A percentile compares a stretch with the other conserved stretches of the same genome.
Evolutionary conservation across 2,113 vertebrate species (phyloP).

Genomic region (Dunckerocampus dactyliophorus): DNA sequence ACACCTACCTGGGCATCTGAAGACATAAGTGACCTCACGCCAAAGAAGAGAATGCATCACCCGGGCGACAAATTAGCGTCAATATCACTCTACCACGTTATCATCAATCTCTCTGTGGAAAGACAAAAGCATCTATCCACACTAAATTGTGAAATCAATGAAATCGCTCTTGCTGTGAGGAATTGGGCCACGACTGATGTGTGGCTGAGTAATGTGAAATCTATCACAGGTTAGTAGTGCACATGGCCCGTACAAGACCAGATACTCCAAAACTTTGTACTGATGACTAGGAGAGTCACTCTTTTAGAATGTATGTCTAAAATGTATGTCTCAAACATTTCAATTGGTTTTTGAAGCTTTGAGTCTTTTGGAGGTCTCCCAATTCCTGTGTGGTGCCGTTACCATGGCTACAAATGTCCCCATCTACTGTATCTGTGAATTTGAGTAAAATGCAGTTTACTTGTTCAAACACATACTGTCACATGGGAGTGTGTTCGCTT

Average conservation of each 20-base stretch:
- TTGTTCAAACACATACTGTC: neutral
- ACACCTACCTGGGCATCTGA: conserved; percentile 36
- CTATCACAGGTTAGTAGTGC: conserved; percentile 61
- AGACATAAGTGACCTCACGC: conserved; percentile 22
- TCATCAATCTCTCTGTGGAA: conserved; percentile 62
- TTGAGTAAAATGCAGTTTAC: neutral
- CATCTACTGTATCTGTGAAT: neutral
- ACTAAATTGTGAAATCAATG: conserved; percentile 65
- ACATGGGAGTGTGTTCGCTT: neutral
- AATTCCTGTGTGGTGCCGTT: neutral
- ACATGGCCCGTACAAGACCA: conserved; percentile 49
- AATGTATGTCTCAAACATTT: neutral
- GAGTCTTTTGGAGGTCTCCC: neutral
- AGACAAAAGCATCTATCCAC: conserved; percentile 63
- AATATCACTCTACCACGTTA: conserved; percentile 60
- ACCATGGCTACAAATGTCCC: conserved; percentile 1
- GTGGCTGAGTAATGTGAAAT: conserved; percentile 68
- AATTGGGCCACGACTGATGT: conserved; percentile 51
- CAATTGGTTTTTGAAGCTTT: neutral
- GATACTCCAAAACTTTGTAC: conserved; percentile 55
- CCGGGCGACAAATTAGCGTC: conserved; percentile 52
- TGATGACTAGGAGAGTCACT: conserved; percentile 27
- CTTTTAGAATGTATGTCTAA: no score
- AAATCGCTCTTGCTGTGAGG: conserved; percentile 50
- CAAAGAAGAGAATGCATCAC: conserved; percentile 55